Evolutionary conservation across 2,113 vertebrate species (phyloP).

Genomic region (Petrocephalus microphthalmus): DNA sequence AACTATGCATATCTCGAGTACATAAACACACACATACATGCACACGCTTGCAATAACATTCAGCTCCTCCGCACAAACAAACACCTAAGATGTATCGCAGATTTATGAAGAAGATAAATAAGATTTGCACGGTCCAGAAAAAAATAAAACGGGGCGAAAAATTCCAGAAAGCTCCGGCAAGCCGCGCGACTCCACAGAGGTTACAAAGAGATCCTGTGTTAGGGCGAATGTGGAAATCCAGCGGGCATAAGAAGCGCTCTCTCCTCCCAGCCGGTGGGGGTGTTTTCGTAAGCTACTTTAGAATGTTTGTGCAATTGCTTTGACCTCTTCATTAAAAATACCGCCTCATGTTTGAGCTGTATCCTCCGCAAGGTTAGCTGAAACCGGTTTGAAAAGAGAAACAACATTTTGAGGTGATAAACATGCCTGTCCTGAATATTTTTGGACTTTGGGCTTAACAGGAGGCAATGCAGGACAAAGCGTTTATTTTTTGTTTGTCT

Average conservation of each 20-base stretch:
- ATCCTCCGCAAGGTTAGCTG: constrained; percentile 56
- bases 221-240: constrained; percentile 45
- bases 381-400: constrained; percentile 63
- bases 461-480: background rate
- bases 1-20: background rate
- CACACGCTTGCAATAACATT: constrained; percentile 2
- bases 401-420: constrained; percentile 46
- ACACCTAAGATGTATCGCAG: constrained; percentile 53
- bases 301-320: constrained; percentile 72
- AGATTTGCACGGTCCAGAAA: constrained; percentile 34
- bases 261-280: constrained; percentile 45
- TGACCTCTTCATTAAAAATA: constrained; percentile 75
- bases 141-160: constrained; percentile 25
- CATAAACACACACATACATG: constrained; percentile 1
- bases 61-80: constrained; percentile 15
- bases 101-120: constrained; percentile 67
- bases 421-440: constrained; percentile 31
- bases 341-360: constrained; percentile 59
- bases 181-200: constrained; percentile 52
- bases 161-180: constrained; percentile 60
- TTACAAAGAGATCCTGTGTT: constrained; percentile 61
- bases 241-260: constrained; percentile 57
- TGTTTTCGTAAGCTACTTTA: constrained; percentile 76
- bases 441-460: constrained; percentile 8
- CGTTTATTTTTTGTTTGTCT: background rate